Conservation (phyloP, 2,797 vertebrate genomes). For the Protonibea diacanthus region DNA sequence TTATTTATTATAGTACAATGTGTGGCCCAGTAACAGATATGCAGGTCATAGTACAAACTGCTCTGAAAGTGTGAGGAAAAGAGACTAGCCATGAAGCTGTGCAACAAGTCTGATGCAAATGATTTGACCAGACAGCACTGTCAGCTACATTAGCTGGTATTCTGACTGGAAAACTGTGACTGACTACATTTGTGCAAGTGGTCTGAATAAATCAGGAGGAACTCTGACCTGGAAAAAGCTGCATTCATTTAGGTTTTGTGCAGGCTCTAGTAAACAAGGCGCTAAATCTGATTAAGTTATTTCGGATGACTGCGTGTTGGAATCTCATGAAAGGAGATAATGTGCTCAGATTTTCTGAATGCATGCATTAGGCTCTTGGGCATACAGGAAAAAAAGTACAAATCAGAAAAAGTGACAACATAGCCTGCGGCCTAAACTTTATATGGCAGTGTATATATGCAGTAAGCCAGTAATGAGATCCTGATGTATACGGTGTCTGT, state of each 20-base stretch:
- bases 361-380: conserved; percentile 33
- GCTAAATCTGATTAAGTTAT: conserved; percentile 52
- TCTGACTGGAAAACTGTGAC: conserved; percentile 38
- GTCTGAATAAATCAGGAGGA: conserved; percentile 36
- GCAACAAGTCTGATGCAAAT: conserved; percentile 18
- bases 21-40: background rate
- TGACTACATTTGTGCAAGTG: conserved; percentile 40
- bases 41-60: background rate
- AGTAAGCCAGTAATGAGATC: conserved; percentile 70
- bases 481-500: conserved; percentile 61
- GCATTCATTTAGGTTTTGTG: conserved; percentile 24
- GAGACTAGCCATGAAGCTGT: conserved; percentile 7
- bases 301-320: conserved; percentile 46
- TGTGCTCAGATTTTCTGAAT: conserved; percentile 55
- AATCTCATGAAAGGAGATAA: conserved; percentile 51
- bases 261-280: conserved; percentile 48
- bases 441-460: conserved; percentile 69
- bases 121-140: conserved; percentile 17
- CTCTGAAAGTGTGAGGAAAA: conserved; percentile 16
- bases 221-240: conserved; percentile 45
- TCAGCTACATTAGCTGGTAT: conserved; percentile 14
- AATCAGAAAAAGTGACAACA: conserved; percentile 73
- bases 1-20: background rate
- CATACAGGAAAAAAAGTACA: conserved; percentile 59
- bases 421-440: conserved; percentile 48